Evolutionary conservation across 2,888 invertebrate species (phyloP).

Genomic region (Rhagophthalmus giganteus): DNA sequence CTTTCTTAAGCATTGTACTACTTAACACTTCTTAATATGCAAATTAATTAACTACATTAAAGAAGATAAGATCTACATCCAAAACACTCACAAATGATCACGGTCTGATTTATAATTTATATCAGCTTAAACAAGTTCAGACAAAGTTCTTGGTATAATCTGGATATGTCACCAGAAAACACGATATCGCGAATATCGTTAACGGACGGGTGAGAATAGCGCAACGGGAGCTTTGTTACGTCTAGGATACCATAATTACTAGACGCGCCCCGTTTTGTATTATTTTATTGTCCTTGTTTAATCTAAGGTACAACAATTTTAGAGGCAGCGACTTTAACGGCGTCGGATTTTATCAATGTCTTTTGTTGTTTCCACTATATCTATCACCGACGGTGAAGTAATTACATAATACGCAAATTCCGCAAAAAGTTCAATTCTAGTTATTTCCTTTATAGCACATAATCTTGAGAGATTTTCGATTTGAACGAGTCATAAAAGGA

Average conservation of each 20-base stretch:
- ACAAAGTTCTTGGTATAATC: conserved; percentile 27
- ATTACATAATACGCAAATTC: conserved; percentile 3
- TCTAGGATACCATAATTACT: conserved; percentile 12
- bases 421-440: conserved; percentile 5
- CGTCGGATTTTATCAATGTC: conserved; percentile 1
- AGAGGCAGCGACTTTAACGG: conserved; percentile 1
- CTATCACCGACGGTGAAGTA: conserved; percentile 5
- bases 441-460: not conserved
- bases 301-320: conserved; percentile 7
- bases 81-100: conserved; percentile 30
- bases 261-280: conserved; percentile 6
- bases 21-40: conserved; percentile 16
- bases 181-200: conserved; percentile 31
- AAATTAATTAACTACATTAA: conserved; percentile 19
- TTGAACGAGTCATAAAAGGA: no score
- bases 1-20: no score
- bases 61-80: conserved; percentile 23
- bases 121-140: conserved; percentile 31
- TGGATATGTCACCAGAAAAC: conserved; percentile 21
- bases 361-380: conserved; percentile 3
- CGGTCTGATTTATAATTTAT: conserved; percentile 32
- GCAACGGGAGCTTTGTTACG: conserved; percentile 8
- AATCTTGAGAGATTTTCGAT: no score
- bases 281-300: conserved; percentile 10
- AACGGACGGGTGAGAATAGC: conserved; percentile 10